Conservation (phyloP, 2,797 vertebrate species). For the Rhabdomys pumilio region DNA sequence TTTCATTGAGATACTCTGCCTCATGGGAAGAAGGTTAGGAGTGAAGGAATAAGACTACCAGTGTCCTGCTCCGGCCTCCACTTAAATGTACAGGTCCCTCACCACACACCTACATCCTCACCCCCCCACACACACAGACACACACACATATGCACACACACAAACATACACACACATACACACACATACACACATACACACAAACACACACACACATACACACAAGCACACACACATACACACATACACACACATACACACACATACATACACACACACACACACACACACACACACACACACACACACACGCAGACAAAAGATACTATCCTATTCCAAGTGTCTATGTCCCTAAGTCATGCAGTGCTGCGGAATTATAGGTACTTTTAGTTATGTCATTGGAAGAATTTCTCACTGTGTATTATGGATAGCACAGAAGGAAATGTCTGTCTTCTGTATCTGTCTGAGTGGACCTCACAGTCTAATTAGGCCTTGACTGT, state of each 20-base stretch:
- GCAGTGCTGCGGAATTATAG: neutral
- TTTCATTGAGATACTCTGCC: neutral
- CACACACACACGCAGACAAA: neutral
- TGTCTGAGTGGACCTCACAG: neutral
- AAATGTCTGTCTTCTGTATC: neutral
- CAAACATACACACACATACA: too few relatives aligned
- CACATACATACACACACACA: too few relatives aligned
- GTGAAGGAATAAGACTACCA: too few relatives aligned
- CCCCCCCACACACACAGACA: neutral
- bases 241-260: too few relatives aligned
- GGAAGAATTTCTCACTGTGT: neutral
- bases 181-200: too few relatives aligned
- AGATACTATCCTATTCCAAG: neutral
- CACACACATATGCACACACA: too few relatives aligned
- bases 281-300: too few relatives aligned
- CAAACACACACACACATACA: neutral
- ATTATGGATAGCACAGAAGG: neutral
- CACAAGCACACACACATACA: too few relatives aligned
- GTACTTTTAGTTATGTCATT: conserved; percentile 15
- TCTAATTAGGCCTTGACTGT: neutral
- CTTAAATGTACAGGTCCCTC: too few relatives aligned
- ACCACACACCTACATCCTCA: neutral
- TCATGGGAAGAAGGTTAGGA: neutral
- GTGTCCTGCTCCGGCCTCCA: neutral
- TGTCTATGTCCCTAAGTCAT: conserved; percentile 38